These are phyloP conservation scores for Leptinotarsa undecemlineata DNA, from an alignment of 1,140 invertebrate species.

Conservation along the genomic window DNA sequence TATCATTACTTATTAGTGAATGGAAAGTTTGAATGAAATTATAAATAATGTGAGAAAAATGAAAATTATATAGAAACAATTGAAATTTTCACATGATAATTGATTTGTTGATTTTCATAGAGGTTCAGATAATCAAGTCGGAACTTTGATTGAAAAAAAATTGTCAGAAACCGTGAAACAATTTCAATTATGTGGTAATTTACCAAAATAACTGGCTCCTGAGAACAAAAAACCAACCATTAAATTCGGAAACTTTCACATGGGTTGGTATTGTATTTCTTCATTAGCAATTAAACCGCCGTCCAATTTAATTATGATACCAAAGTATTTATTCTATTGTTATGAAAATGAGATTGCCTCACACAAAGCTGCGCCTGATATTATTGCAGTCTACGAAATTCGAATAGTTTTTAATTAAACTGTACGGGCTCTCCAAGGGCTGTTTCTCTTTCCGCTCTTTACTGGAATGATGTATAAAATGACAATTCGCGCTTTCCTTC, in stretches of 20 bases:
- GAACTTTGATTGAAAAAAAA: too few relatives aligned
- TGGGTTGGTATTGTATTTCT: neutral
- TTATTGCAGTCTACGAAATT: neutral
- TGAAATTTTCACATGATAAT: too few relatives aligned
- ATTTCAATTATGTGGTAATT: too few relatives aligned
- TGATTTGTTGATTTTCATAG: too few relatives aligned
- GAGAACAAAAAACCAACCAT: neutral
- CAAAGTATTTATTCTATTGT: neutral
- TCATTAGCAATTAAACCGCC: neutral
- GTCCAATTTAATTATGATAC: neutral
- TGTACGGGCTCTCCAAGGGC: neutral
- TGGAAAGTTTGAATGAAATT: too few relatives aligned
- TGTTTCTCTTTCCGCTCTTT: neutral
- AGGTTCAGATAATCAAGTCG: too few relatives aligned
- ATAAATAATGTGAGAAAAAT: too few relatives aligned
- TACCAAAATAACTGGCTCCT: neutral
- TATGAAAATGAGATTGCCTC: neutral
- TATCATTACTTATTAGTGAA: too few relatives aligned
- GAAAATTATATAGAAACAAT: too few relatives aligned
- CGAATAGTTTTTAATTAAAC: conserved; percentile 1
- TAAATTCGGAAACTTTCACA: neutral
- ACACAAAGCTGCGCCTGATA: neutral
- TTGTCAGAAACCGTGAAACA: too few relatives aligned
- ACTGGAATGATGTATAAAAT: neutral
- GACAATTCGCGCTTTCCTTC: too few relatives aligned